A percentile compares a stretch with the other conserved stretches of the same genome.
Evolutionary conservation across 2,113 vertebrate genomes (phyloP).

Genomic region (Phyllostomus discolor): DNA sequence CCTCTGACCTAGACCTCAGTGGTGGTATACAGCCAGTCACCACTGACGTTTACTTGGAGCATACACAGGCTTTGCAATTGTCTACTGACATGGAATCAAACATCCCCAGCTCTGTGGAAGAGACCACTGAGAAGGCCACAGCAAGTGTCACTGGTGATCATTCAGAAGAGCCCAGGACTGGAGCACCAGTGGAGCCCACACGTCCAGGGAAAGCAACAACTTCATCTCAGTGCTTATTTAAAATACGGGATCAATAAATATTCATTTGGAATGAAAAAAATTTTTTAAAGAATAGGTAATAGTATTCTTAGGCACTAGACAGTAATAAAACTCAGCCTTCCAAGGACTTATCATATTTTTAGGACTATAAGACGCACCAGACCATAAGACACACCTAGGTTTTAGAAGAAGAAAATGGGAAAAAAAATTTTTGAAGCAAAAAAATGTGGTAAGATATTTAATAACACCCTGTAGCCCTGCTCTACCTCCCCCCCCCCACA

Average conservation of each 20-base stretch:
- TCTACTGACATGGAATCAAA: background rate
- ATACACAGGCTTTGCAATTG: background rate
- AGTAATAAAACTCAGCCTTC: background rate
- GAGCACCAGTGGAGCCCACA: background rate
- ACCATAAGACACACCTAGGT: too few species aligned
- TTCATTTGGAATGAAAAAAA: background rate
- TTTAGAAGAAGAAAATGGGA: too few species aligned
- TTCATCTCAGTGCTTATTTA: background rate
- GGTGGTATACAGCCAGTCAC: background rate
- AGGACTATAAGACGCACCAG: too few species aligned
- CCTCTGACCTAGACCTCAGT: background rate
- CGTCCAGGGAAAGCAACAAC: background rate
- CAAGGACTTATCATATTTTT: background rate
- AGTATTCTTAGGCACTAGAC: background rate
- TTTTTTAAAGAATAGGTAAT: background rate
- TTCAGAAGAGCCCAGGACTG: too few species aligned
- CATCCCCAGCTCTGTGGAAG: background rate
- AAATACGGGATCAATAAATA: background rate
- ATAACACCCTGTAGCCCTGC: too few species aligned
- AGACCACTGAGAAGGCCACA: background rate
- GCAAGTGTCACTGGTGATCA: background rate
- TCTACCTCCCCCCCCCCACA: too few species aligned
- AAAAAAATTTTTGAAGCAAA: too few species aligned
- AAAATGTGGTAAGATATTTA: too few species aligned
- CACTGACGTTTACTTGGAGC: background rate